These are phyloP conservation scores for Halichoeres trimaculatus DNA, from an alignment of 2,113 vertebrate genomes.

Conservation along the genomic window DNA sequence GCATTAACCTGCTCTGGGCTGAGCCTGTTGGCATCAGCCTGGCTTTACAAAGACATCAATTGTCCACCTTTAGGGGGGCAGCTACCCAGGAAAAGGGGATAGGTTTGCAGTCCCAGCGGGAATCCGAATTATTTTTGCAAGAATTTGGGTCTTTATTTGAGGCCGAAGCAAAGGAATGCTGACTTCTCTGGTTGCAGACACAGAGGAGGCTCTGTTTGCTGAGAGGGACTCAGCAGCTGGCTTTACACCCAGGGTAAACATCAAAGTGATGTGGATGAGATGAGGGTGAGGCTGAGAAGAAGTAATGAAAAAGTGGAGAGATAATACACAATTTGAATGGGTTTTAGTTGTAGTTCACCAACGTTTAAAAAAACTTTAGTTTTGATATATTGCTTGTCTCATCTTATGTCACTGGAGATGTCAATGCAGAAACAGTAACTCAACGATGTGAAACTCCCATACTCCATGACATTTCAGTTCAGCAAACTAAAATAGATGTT, in stretches of 20 bases:
- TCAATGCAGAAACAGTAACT: no score
- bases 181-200: conserved; percentile 61
- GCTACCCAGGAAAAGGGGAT: conserved; percentile 26
- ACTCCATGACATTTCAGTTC: no score
- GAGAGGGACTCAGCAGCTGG: conserved; percentile 29
- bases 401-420: no score
- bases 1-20: conserved; percentile 15
- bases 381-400: no score
- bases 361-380: no score
- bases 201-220: conserved; percentile 62
- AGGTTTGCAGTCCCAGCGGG: conserved; percentile 58
- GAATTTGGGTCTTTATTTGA: conserved; percentile 52
- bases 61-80: conserved; percentile 70
- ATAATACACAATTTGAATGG: not conserved
- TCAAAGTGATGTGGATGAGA: not conserved
- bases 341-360: not conserved
- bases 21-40: conserved; percentile 45
- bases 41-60: conserved; percentile 74
- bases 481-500: no score
- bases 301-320: not conserved
- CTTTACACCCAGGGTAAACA: conserved; percentile 28
- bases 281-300: not conserved
- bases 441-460: no score
- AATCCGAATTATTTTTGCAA: conserved; percentile 64
- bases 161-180: conserved; percentile 64